These are phyloP conservation scores for Bubo blakistoni DNA, from an alignment of 2,113 vertebrate species.

Conservation along the genomic window DNA sequence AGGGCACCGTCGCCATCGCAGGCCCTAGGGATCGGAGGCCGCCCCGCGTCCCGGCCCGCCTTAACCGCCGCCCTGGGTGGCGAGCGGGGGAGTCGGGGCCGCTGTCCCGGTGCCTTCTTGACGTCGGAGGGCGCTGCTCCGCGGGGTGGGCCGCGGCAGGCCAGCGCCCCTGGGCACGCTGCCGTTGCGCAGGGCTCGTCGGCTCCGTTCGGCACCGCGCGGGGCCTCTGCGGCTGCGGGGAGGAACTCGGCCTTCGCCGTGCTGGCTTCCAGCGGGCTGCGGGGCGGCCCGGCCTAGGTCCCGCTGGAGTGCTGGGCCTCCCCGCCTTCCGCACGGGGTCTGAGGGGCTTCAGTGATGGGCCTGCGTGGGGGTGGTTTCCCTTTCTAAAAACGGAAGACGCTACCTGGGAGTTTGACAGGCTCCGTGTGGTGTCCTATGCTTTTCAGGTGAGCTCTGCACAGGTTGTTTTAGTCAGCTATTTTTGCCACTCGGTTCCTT, in stretches of 20 bases:
- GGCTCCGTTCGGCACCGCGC: background rate
- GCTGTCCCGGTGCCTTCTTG: background rate
- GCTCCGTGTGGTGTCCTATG: fast-evolving
- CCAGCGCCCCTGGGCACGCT: too few species aligned
- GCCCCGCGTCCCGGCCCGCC: background rate
- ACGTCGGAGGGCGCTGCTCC: background rate
- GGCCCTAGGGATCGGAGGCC: background rate
- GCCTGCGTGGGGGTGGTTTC: fast-evolving
- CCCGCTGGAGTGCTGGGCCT: background rate
- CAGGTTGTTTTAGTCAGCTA: background rate
- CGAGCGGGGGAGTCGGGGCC: background rate
- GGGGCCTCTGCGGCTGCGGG: background rate
- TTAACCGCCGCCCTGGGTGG: too few species aligned
- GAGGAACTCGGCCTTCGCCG: too few species aligned
- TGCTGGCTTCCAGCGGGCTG: too few species aligned
- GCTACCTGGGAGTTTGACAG: fast-evolving
- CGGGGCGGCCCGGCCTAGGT: background rate
- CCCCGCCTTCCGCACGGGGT: too few species aligned
- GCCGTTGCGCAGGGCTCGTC: too few species aligned
- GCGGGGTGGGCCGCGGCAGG: background rate
- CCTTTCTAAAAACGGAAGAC: fast-evolving
- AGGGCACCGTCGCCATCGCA: background rate
- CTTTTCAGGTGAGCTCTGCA: background rate
- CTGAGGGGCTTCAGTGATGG: fast-evolving
- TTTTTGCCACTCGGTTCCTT: fast-evolving